Percentiles rank a stretch among this genome's conserved stretches.
Conservation (phyloP, 1,140 invertebrate genomes). For the Antheraea pernyi region DNA sequence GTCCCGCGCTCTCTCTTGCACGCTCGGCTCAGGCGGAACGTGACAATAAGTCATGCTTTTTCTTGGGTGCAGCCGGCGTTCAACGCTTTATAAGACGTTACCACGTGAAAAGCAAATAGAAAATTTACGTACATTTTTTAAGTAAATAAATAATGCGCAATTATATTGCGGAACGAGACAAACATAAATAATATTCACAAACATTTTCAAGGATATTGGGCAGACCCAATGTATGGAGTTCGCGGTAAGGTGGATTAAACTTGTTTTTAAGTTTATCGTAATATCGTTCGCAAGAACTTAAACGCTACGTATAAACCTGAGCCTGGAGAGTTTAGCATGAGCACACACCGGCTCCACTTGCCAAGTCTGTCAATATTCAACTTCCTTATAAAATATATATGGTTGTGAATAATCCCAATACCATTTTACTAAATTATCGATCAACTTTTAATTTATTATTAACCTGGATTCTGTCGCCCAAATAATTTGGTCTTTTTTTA, state of each 20-base stretch:
- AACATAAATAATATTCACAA: slow-evolving; percentile 50
- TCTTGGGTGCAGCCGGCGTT: too few relatives aligned
- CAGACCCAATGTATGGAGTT: slow-evolving; percentile 57
- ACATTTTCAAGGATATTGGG: slow-evolving; percentile 57
- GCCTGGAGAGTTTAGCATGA: slow-evolving; percentile 38
- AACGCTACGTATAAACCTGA: slow-evolving; percentile 56
- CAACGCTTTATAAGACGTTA: too few relatives aligned
- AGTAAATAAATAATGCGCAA: too few relatives aligned
- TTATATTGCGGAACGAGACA: background rate
- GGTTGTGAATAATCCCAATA: background rate
- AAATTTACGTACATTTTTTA: too few relatives aligned
- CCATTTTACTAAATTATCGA: background rate
- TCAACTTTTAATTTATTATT: background rate
- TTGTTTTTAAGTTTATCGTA: slow-evolving; percentile 74
- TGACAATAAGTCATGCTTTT: too few relatives aligned
- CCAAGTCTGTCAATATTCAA: slow-evolving; percentile 12
- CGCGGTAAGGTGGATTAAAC: slow-evolving; percentile 66
- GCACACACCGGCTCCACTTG: slow-evolving; percentile 32
- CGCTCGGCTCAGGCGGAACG: too few relatives aligned
- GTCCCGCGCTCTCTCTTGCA: too few relatives aligned
- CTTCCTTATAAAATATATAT: background rate
- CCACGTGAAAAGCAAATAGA: too few relatives aligned
- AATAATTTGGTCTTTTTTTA: too few relatives aligned
- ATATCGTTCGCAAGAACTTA: slow-evolving; percentile 70
- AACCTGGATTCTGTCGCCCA: background rate